These are phyloP conservation scores for Holocentrus rufus DNA, from an alignment of 2,797 vertebrate species.

Conservation along the genomic window DNA sequence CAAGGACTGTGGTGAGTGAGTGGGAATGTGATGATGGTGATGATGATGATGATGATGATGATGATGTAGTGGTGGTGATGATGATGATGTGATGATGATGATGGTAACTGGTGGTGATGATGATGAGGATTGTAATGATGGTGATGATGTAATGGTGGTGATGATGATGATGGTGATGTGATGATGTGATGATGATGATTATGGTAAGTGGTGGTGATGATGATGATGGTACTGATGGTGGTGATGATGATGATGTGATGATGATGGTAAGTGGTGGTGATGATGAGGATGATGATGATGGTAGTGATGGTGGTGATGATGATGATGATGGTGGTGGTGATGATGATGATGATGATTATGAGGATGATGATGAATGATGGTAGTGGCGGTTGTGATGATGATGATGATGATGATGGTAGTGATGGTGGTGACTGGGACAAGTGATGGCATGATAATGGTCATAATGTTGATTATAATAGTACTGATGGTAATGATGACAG, in stretches of 20 bases:
- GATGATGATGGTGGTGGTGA: no score
- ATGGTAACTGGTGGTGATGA: constrained; percentile 6
- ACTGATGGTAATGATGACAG: neutral
- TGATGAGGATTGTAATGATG: neutral
- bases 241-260: neutral
- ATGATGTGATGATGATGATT: no score
- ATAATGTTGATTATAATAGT: neutral
- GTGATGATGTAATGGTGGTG: no score
- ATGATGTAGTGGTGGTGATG: no score
- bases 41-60: no score
- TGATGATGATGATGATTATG: neutral
- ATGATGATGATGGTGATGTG: no score
- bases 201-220: neutral
- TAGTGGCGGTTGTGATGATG: neutral
- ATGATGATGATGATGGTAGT: neutral
- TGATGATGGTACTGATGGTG: neutral
- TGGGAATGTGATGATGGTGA: neutral
- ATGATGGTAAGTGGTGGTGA: no score
- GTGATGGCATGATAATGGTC: neutral
- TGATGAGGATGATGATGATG: no score
- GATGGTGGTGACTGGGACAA: no score
- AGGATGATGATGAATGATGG: neutral
- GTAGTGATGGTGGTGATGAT: no score
- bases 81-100: constrained; percentile 22
- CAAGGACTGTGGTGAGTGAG: neutral